phyloP scores from a whole-genome alignment of 1,140 invertebrate species.

The Aphidius ervi region DNA sequence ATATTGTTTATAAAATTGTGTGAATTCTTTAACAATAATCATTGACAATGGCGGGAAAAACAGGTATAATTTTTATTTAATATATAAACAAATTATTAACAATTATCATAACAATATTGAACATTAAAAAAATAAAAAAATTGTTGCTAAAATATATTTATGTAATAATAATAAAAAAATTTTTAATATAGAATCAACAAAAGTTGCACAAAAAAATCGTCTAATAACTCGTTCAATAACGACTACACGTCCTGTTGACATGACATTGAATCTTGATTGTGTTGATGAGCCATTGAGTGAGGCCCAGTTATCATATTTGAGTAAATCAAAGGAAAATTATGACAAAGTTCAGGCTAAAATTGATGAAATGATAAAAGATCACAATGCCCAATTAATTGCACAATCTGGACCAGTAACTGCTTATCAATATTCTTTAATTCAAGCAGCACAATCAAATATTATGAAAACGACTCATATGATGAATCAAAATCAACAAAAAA shows the following conservation, averaged over 20 bases:
- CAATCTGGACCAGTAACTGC: slow-evolving; percentile 41
- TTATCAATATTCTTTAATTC: slow-evolving; percentile 44
- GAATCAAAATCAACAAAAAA: slow-evolving; percentile 33
- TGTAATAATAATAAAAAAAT: too few species aligned
- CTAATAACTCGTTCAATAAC: slow-evolving; percentile 35
- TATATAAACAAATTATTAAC: too few species aligned
- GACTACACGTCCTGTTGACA: slow-evolving; percentile 35
- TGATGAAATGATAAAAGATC: slow-evolving; percentile 46
- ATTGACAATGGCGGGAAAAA: too few species aligned
- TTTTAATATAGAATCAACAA: too few species aligned
- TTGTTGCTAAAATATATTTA: too few species aligned
- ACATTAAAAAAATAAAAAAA: too few species aligned
- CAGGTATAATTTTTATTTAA: too few species aligned
- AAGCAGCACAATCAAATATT: neutral
- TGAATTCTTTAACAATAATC: too few species aligned
- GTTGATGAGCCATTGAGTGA: slow-evolving; percentile 64
- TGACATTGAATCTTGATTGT: slow-evolving; percentile 64
- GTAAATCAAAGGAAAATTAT: slow-evolving; percentile 52
- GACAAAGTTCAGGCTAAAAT: slow-evolving; percentile 39
- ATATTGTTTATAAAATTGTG: too few species aligned
- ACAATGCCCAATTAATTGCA: slow-evolving; percentile 42
- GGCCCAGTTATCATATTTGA: slow-evolving; percentile 56
- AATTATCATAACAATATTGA: too few species aligned
- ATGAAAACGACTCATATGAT: slow-evolving; percentile 9
- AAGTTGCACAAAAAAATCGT: slow-evolving; percentile 27